A percentile compares a stretch with the other conserved stretches of the same genome.
Evolutionary conservation across 1,140 invertebrate genomes (phyloP).

Genomic region (Oscheius sp.): DNA sequence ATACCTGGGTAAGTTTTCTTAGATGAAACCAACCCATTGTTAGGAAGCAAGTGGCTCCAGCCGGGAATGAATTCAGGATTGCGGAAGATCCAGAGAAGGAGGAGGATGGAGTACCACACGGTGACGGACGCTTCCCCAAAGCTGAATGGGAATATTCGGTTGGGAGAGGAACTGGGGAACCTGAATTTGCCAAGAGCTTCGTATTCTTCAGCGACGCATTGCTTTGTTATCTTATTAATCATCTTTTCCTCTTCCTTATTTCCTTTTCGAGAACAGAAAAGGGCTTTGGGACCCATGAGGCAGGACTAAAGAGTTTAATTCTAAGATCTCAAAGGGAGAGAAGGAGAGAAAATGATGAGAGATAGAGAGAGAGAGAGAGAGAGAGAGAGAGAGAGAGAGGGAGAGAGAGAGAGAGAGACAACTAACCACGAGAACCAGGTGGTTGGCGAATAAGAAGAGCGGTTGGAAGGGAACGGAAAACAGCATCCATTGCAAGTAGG

Average conservation of each 20-base stretch:
- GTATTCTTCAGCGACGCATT: not conserved
- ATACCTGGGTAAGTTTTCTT: no score
- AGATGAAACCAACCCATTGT: no score
- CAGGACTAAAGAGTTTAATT: no score
- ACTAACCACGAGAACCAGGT: no score
- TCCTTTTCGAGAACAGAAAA: conserved; percentile 1
- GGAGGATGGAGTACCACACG: conserved; percentile 19
- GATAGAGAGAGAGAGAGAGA: not conserved
- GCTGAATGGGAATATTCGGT: no score
- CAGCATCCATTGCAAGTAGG: conserved; percentile 18
- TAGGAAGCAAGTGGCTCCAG: conserved; percentile 35
- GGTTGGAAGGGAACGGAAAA: conserved; percentile 17
- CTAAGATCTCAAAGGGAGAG: no score
- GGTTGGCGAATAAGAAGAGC: no score
- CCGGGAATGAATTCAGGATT: conserved; percentile 42
- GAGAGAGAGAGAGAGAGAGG: not conserved
- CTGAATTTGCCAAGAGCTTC: conserved; percentile 20
- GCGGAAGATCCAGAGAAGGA: conserved; percentile 40
- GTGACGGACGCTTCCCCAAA: conserved; percentile 44
- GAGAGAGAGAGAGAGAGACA: not conserved
- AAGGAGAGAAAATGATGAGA: no score
- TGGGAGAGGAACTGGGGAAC: no score
- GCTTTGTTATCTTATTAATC: not conserved
- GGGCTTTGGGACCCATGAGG: no score
- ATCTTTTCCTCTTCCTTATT: conserved; percentile 5